Conservation (phyloP, 2,797 vertebrate genomes). For the Anguilla anguilla region DNA sequence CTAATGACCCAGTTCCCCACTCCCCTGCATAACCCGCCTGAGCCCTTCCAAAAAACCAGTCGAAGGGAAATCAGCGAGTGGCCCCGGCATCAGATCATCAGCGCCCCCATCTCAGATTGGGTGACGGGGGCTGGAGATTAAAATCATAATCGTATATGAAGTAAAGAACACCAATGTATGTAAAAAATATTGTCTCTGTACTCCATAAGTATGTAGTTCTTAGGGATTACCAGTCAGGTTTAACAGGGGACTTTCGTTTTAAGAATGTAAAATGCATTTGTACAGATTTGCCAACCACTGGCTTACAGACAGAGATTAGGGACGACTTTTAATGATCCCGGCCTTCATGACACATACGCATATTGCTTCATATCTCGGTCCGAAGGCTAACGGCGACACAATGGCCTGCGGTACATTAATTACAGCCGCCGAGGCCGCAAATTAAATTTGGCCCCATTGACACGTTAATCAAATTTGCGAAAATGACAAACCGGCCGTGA, state of each 20-base stretch:
- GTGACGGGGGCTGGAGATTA: background rate
- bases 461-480: conserved; percentile 7
- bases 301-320: background rate
- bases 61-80: conserved; percentile 39
- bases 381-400: background rate
- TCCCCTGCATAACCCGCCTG: conserved; percentile 45
- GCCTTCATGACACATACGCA: background rate
- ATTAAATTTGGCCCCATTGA: conserved; percentile 12
- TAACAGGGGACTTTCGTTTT: background rate
- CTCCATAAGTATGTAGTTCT: background rate
- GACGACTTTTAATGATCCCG: background rate
- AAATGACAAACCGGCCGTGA: background rate
- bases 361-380: background rate
- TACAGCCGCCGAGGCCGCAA: background rate
- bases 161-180: background rate
- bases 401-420: background rate
- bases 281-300: background rate
- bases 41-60: conserved; percentile 65
- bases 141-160: background rate
- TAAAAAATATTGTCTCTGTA: background rate
- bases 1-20: conserved; percentile 66
- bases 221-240: background rate
- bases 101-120: background rate
- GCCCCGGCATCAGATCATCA: conserved; percentile 47
- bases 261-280: background rate